Conservation (phyloP, 2,888 invertebrate genomes). For the Drosophila flavopinicola region DNA sequence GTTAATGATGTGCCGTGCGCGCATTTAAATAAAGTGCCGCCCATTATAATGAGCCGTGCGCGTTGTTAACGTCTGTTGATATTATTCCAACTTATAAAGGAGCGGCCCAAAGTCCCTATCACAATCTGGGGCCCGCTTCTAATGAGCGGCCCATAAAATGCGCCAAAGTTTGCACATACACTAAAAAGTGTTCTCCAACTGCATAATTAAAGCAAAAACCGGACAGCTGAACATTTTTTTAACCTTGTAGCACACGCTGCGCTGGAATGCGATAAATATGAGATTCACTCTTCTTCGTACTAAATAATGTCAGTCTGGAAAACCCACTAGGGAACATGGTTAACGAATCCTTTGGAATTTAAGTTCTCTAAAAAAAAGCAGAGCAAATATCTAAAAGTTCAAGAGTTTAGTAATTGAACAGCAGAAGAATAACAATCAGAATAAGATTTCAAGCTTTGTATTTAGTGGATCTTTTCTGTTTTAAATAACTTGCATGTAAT, state of each 20-base stretch:
- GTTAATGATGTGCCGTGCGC: conserved; percentile 78
- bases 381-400: too few relatives aligned
- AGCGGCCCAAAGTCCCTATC: conserved; percentile 52
- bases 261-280: conserved; percentile 34
- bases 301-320: neutral
- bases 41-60: conserved; percentile 73
- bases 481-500: too few relatives aligned
- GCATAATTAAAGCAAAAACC: conserved; percentile 60
- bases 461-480: too few relatives aligned
- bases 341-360: too few relatives aligned
- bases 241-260: conserved; percentile 29
- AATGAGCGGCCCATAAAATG: conserved; percentile 73
- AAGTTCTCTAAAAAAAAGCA: too few relatives aligned
- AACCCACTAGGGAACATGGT: neutral
- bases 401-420: too few relatives aligned
- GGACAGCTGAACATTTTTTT: conserved; percentile 22
- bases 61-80: conserved; percentile 61
- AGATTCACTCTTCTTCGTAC: conserved; percentile 12
- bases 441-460: too few relatives aligned
- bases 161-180: conserved; percentile 63
- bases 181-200: conserved; percentile 40
- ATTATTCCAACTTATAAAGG: conserved; percentile 73
- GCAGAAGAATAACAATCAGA: too few relatives aligned
- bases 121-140: conserved; percentile 48
- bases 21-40: conserved; percentile 79